These are phyloP conservation scores for Poecilobothrus nobilitatus DNA, from an alignment of 2,888 invertebrate species.

Conservation along the genomic window DNA sequence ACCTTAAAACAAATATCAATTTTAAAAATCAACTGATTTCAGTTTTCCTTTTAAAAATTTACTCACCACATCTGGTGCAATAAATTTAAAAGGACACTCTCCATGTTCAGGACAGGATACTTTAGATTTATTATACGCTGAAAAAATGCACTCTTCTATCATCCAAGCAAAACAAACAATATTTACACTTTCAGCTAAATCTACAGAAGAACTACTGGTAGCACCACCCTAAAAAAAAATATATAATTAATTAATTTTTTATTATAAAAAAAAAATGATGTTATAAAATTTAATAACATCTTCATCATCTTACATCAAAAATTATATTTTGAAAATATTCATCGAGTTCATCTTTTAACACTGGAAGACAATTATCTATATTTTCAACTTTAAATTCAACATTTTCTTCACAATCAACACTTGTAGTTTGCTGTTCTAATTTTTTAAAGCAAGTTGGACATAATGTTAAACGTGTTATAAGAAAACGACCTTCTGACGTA, in stretches of 20 bases:
- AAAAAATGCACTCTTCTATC: slow-evolving; percentile 91
- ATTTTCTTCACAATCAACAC: slow-evolving; percentile 32
- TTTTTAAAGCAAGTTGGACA: slow-evolving; percentile 78
- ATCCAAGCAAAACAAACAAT: slow-evolving; percentile 69
- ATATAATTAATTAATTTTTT: neutral
- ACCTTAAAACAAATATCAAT: slow-evolving; percentile 45
- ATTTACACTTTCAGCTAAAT: slow-evolving; percentile 53
- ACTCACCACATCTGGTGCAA: slow-evolving; percentile 87
- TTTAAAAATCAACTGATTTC: too few species aligned
- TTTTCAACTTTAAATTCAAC: slow-evolving; percentile 23
- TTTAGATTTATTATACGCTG: slow-evolving; percentile 64
- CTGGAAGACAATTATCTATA: slow-evolving; percentile 18
- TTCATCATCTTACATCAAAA: neutral
- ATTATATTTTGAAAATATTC: slow-evolving; percentile 9
- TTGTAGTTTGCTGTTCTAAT: slow-evolving; percentile 13
- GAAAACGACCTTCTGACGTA: slow-evolving; percentile 89
- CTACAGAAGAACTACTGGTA: slow-evolving; percentile 73
- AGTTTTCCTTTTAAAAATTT: neutral
- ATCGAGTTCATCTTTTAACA: slow-evolving; percentile 18
- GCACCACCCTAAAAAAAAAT: slow-evolving; percentile 46
- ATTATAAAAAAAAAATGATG: too few species aligned
- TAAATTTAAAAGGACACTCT: slow-evolving; percentile 60
- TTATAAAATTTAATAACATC: too few species aligned
- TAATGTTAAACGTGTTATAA: slow-evolving; percentile 87
- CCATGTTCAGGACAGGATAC: slow-evolving; percentile 74